Evolutionary conservation across 1,140 invertebrate genomes (phyloP).

Genomic region (Drosophila pruinosa): DNA sequence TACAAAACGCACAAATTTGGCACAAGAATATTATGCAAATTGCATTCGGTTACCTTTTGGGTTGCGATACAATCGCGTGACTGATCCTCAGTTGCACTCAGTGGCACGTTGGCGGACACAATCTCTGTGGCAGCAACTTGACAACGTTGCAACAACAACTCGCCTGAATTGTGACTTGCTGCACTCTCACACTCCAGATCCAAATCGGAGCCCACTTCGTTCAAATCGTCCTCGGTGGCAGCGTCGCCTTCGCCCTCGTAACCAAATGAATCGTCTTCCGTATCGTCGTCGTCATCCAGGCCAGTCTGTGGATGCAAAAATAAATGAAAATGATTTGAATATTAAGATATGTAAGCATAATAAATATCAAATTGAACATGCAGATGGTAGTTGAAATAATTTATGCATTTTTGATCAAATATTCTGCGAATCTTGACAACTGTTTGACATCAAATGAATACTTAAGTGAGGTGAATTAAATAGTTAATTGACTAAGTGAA

Average conservation of each 20-base stretch:
- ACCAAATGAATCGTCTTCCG: constrained; percentile 69
- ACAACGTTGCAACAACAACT: constrained; percentile 51
- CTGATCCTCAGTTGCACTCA: constrained; percentile 52
- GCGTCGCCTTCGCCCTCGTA: constrained; percentile 60
- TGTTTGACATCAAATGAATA: no score
- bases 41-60: constrained; percentile 66
- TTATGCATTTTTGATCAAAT: no score
- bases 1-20: constrained; percentile 35
- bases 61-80: constrained; percentile 78
- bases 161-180: constrained; percentile 27
- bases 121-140: constrained; percentile 57
- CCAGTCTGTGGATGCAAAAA: constrained; percentile 51
- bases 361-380: not conserved
- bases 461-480: no score
- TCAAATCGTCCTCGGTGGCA: constrained; percentile 79
- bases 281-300: constrained; percentile 70
- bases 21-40: constrained; percentile 37
- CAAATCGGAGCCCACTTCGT: constrained; percentile 74
- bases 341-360: constrained; percentile 1
- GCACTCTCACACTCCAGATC: constrained; percentile 63
- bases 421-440: no score
- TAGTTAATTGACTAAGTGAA: no score
- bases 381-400: not conserved
- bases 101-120: constrained; percentile 31
- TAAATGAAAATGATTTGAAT: not conserved